phyloP scores from a whole-genome alignment of 2,888 invertebrate species.

The Sthenelais limicola region DNA sequence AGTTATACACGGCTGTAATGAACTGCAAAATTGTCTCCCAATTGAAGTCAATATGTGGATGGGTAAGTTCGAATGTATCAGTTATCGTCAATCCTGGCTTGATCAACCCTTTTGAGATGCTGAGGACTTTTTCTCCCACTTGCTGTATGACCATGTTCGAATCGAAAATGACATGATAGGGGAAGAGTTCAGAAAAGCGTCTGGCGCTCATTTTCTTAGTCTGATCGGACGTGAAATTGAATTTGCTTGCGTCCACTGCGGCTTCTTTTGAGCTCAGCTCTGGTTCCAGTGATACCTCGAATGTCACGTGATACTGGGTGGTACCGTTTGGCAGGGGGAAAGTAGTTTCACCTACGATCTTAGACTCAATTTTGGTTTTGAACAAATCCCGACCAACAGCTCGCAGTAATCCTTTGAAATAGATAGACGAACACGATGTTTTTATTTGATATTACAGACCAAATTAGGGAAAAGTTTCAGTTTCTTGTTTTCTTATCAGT shows the following conservation, averaged over 20 bases:
- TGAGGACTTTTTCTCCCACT: slow-evolving; percentile 59
- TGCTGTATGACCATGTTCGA: slow-evolving; percentile 60
- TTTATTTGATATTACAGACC: too few relatives aligned
- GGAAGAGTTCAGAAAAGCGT: slow-evolving; percentile 64
- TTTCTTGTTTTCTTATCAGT: too few relatives aligned
- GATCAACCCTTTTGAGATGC: slow-evolving; percentile 46
- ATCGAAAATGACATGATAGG: slow-evolving; percentile 68
- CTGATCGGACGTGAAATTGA: background rate
- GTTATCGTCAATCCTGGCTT: slow-evolving; percentile 49
- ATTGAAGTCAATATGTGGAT: slow-evolving; percentile 62
- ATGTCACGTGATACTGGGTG: slow-evolving; percentile 42
- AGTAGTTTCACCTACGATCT: slow-evolving; percentile 27
- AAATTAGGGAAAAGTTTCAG: too few relatives aligned
- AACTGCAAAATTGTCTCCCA: slow-evolving; percentile 61
- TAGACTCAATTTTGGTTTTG: slow-evolving; percentile 28
- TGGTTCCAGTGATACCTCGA: slow-evolving; percentile 6
- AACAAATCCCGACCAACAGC: slow-evolving; percentile 56
- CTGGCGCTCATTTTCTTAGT: slow-evolving; percentile 51
- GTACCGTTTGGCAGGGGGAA: slow-evolving; percentile 25
- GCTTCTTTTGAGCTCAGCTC: too few relatives aligned
- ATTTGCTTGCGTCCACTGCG: background rate
- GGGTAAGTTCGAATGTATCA: slow-evolving; percentile 56
- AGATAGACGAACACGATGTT: too few relatives aligned
- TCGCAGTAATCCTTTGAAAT: slow-evolving; percentile 54
- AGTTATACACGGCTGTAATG: slow-evolving; percentile 64